phyloP scores from a whole-genome alignment of 2,888 invertebrate genomes.

The Papilio demoleus region DNA sequence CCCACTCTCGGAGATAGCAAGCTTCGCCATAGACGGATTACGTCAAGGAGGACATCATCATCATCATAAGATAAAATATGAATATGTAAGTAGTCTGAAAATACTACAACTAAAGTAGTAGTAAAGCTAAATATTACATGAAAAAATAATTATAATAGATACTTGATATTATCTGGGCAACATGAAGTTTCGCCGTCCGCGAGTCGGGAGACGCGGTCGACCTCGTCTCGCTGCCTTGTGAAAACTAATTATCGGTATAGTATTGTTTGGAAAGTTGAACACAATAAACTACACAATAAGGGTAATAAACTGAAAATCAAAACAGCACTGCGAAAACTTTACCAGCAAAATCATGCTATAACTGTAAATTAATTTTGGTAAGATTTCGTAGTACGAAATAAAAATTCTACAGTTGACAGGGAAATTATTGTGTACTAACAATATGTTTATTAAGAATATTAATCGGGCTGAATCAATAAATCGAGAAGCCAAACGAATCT shows the following conservation, averaged over 20 bases:
- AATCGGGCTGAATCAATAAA: too few relatives aligned
- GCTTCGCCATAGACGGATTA: too few relatives aligned
- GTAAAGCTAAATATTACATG: neutral
- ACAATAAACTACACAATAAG: conserved; percentile 54
- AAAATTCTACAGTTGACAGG: neutral
- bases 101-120: neutral
- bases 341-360: neutral
- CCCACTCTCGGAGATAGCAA: too few relatives aligned
- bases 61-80: too few relatives aligned
- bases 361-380: neutral
- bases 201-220: conserved; percentile 23
- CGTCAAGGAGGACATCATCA: too few relatives aligned
- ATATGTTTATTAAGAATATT: neutral
- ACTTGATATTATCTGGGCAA: conserved; percentile 10
- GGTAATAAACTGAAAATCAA: conserved; percentile 43
- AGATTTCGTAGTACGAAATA: neutral
- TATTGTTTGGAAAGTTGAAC: conserved; percentile 51
- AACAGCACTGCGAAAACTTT: conserved; percentile 1
- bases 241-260: conserved; percentile 33
- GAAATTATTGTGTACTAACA: neutral
- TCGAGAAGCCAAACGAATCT: too few relatives aligned
- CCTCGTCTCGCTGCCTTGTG: conserved; percentile 9
- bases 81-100: neutral
- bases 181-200: neutral
- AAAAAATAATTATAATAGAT: conserved; percentile 17